Evolutionary conservation across 1,140 invertebrate genomes (phyloP).

Genomic region (Dinoponera quadriceps): DNA sequence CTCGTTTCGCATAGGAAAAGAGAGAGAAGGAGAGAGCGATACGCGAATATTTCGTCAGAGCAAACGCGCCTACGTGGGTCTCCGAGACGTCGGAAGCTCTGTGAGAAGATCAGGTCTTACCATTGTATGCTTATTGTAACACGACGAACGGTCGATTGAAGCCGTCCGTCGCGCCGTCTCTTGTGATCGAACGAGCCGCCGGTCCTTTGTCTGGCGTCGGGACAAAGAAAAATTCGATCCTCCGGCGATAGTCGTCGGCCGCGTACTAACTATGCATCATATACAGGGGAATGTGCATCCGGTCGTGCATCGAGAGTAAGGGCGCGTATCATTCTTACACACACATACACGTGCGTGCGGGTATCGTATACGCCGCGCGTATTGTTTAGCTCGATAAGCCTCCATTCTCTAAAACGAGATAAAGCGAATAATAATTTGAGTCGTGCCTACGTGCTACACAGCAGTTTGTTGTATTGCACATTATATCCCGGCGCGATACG

Average conservation of each 20-base stretch:
- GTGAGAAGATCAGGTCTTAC: conserved; percentile 33
- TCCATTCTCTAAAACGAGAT: conserved; percentile 32
- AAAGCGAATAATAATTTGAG: conserved; percentile 40
- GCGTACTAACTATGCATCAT: conserved; percentile 23
- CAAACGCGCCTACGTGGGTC: conserved; percentile 2
- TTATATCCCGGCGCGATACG: background rate
- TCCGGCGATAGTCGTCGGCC: conserved; percentile 39
- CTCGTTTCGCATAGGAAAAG: background rate
- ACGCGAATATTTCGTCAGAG: background rate
- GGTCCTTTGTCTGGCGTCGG: conserved; percentile 69
- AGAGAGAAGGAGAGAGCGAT: background rate
- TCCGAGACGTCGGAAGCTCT: conserved; percentile 48
- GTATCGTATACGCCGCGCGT: background rate
- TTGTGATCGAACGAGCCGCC: conserved; percentile 49
- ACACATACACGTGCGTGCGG: too few relatives aligned
- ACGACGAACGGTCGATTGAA: conserved; percentile 52
- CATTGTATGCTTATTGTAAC: conserved; percentile 64
- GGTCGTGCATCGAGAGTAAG: conserved; percentile 17
- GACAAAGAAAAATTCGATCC: conserved; percentile 75
- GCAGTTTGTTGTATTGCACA: background rate
- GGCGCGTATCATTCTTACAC: background rate
- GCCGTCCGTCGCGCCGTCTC: conserved; percentile 25
- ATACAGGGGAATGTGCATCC: conserved; percentile 20
- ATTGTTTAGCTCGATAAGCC: conserved; percentile 17
- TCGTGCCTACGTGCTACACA: background rate